Base-by-base conservation (phyloP, 2,888 invertebrate genomes). In the Macrophya alboannulata region DNA sequence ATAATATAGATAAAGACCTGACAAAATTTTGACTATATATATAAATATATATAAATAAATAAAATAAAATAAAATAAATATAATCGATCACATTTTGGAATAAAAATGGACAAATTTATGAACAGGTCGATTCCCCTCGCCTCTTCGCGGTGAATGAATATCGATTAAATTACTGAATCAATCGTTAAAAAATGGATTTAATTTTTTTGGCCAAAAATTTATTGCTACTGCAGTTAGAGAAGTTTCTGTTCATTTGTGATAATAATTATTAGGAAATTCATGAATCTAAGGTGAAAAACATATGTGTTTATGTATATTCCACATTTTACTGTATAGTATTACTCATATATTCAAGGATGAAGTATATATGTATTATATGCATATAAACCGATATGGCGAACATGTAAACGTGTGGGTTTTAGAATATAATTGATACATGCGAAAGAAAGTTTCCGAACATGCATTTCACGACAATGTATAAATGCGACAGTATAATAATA, bases 401-500 rank as follows among this genome's bases (percentile, higher is more conserved):
- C 10, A 72, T 40, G 43, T 37, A 9, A 21, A 21, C n/a, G 15
- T 45, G 51, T 48, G 55, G 21, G 21, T 77, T 77, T 77, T 25
- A 77, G 48, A 62, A 12, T 62, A 62, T 62, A 62, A 37, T 76
- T n/a, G 31, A 79, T 5, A 65, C 82, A 82, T 82, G 82, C 82
- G 31, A 31, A 31, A 31, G 31, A 25, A 10, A 25, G 25, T 62
- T 82, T 65, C 65, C 55, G 48, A 65, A 82, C 82, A 65, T 82
- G 82, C 82, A 37, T 65, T 65, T 25, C 65, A 65, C 40, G 82
- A 82, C 82, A 82, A 82, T 82, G n/a, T 82, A 9, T 10, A 43
- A 65, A 82, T 82, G 82, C 82, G 82, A 82, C 82, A 65, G 51
- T 79, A 25, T 82, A 81, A 25, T 82, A 81, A 51, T 55, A 48